A percentile compares a stretch with the other conserved stretches of the same genome.
Evolutionary conservation across 2,888 invertebrate genomes (phyloP).

Genomic region (Torymus aiolomorphi): DNA sequence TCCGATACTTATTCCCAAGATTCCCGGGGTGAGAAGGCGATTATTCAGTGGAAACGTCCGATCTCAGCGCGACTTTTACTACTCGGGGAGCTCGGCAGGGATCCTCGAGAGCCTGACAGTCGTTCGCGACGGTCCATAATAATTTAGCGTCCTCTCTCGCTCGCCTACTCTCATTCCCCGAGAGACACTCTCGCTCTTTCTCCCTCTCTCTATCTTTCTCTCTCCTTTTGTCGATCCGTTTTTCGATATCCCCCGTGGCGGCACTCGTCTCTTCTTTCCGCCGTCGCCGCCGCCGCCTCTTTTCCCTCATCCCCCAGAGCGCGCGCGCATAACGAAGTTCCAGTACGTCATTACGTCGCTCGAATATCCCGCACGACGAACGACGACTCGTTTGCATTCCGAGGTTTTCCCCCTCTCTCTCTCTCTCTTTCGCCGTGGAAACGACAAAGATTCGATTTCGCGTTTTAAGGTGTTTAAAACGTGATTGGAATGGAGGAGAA

Average conservation of each 20-base stretch:
- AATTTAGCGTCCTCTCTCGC: constrained; percentile 31
- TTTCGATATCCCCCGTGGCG: constrained; percentile 37
- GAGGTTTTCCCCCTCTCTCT: too few species aligned
- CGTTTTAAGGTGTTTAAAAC: not conserved
- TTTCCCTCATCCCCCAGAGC: not conserved
- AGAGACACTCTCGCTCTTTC: not conserved
- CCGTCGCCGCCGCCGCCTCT: constrained; percentile 8
- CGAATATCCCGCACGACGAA: not conserved
- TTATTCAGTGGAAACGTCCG: constrained; percentile 48
- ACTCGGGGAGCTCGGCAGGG: constrained; percentile 4
- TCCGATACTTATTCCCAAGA: constrained; percentile 3
- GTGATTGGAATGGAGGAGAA: not conserved
- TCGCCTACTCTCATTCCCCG: not conserved
- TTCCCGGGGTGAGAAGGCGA: constrained; percentile 12
- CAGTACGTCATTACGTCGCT: not conserved
- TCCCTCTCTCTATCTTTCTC: constrained; percentile 7
- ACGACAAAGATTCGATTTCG: constrained; percentile 10
- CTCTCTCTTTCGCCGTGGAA: too few species aligned
- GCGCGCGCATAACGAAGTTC: constrained; percentile 32
- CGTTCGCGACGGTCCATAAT: constrained; percentile 48
- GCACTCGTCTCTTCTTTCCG: not conserved
- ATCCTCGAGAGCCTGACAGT: constrained; percentile 48
- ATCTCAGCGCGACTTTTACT: constrained; percentile 44
- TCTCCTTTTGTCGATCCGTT: constrained; percentile 45
- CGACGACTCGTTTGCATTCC: not conserved